Evolutionary conservation across 2,888 invertebrate species (phyloP).

Genomic region (Tetragnatha montana): DNA sequence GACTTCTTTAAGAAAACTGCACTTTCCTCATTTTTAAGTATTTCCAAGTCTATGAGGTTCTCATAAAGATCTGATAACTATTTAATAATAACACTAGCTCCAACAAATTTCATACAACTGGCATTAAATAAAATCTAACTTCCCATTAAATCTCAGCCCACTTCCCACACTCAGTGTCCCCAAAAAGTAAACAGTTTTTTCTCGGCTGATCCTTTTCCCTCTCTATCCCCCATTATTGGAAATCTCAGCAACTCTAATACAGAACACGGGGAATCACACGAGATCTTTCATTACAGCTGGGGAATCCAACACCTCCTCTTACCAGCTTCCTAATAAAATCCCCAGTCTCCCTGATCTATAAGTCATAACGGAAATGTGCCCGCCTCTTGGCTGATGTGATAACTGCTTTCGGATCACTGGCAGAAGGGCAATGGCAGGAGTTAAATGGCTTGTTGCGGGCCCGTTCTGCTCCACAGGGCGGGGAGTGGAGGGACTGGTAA

Average conservation of each 20-base stretch:
- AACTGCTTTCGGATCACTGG: conserved; percentile 51
- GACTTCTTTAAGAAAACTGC: no score
- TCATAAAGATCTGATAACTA: no score
- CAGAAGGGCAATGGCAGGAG: conserved; percentile 36
- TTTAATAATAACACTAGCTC: no score
- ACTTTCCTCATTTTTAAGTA: no score
- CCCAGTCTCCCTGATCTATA: conserved; percentile 25
- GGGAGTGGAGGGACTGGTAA: conserved; percentile 11
- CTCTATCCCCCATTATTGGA: background rate
- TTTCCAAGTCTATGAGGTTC: no score
- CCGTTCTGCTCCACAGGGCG: conserved; percentile 4
- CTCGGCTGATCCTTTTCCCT: background rate
- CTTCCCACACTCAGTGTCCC: background rate
- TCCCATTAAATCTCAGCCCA: no score
- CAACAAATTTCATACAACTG: no score
- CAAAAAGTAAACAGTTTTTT: background rate
- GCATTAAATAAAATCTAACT: no score
- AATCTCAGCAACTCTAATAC: conserved; percentile 25
- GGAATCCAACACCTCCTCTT: conserved; percentile 12
- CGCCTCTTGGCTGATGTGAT: conserved; percentile 30
- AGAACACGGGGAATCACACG: conserved; percentile 17
- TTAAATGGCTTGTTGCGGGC: conserved; percentile 51
- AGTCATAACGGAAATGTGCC: conserved; percentile 31
- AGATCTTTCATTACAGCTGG: conserved; percentile 11
- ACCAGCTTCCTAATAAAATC: conserved; percentile 33